Percentiles rank a stretch among this genome's conserved stretches.
phyloP scores from a whole-genome alignment of 1,140 invertebrate species.

The Charaxes varanes region DNA sequence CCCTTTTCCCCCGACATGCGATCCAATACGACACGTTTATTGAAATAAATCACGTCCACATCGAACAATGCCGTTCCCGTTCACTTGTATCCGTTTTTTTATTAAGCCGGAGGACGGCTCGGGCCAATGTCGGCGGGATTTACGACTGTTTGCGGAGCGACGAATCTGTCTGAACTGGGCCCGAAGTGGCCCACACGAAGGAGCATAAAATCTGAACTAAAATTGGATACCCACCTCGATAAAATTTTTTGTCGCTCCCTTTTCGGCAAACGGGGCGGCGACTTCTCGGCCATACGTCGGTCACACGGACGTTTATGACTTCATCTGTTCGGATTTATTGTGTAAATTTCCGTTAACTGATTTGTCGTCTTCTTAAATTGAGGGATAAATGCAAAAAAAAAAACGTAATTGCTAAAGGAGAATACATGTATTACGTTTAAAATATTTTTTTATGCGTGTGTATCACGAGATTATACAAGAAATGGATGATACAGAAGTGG shows the following conservation, averaged over 20 bases:
- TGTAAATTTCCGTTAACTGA: no score
- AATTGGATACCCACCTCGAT: slow-evolving; percentile 19
- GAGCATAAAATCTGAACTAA: slow-evolving; percentile 41
- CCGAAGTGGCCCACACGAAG: slow-evolving; percentile 27
- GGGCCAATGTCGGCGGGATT: slow-evolving; percentile 46
- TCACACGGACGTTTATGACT: slow-evolving; percentile 6
- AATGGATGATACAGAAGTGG: no score
- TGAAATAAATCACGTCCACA: slow-evolving; percentile 46
- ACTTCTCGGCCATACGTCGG: slow-evolving; percentile 11
- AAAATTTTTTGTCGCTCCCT: slow-evolving; percentile 21
- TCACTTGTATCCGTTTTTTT: slow-evolving; percentile 45
- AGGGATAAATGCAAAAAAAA: no score
- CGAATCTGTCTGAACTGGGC: slow-evolving; percentile 38
- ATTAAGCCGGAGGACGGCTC: slow-evolving; percentile 46
- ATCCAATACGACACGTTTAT: slow-evolving; percentile 31
- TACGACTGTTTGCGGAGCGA: slow-evolving; percentile 52
- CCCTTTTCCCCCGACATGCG: slow-evolving; percentile 9
- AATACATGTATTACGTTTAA: no score
- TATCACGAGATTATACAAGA: no score
- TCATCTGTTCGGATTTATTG: slow-evolving; percentile 2
- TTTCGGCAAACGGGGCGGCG: slow-evolving; percentile 1
- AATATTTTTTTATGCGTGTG: no score
- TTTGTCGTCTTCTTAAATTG: no score
- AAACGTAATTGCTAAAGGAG: no score
- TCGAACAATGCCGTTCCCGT: slow-evolving; percentile 30